Base-by-base conservation (phyloP, 2,888 invertebrate species). In the Drosophila paranaensis region DNA sequence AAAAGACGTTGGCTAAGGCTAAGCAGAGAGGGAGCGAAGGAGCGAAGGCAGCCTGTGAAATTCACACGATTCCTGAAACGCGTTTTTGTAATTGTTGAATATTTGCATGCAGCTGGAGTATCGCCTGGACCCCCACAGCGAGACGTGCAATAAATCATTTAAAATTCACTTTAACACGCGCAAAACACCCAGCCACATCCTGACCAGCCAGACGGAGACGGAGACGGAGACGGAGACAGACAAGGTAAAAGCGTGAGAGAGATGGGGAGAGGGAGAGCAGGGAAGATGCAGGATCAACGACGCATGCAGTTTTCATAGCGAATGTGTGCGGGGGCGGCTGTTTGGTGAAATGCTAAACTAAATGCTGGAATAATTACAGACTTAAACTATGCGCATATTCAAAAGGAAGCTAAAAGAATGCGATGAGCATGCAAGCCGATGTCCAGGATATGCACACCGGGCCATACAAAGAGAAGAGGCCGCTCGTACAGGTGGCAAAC, bases 341-440 rank as follows among this genome's bases (percentile, higher is more conserved):
- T 61, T 63, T 68, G 71, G 48, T 48, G 66, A 73, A 89, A 84
- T 87, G 85, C 78, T 76, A 77, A 89, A 84, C 86, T 88, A 84
- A 87, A 89, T 80, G 85, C 69, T 80, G 79, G 77, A 87, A 89
- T 89, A 87, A 89, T 89, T 89, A 89, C 82, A 79, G 73, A 80
- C 76, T 73, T 82, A 87, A 89, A 87, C 80, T 89, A 88, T 88
- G 88, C 88, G 78, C 89, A 89, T 80, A 87, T 87, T 81, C 75
- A 78, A 78, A 71, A 76, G 51, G 61, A 54, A 67, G 46, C 33
- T 63, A 61, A 48, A 73, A 53, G 53, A 63, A 68, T 64, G 65
- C 56, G 54, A 60, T 48, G 37, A 56, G 61, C 51, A 46, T n/a
- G 40, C 42, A 63, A 46, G 45, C 50, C 58, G 56, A 58, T 53